Evolutionary conservation across 1,140 invertebrate species (phyloP).

Genomic region (Eriosoma lanigerum): DNA sequence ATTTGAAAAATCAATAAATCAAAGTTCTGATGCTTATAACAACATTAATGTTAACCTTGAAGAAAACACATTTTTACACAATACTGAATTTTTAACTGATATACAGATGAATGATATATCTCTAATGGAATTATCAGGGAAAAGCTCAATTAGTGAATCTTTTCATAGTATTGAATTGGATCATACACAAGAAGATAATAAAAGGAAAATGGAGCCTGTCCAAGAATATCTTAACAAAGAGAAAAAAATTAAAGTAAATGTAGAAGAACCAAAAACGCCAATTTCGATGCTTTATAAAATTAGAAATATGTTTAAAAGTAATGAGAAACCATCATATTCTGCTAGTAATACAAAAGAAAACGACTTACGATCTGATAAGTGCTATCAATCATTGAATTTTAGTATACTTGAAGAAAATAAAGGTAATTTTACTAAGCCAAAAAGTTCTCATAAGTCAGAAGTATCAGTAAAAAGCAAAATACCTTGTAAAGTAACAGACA

Average conservation of each 20-base stretch:
- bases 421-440: slow-evolving; percentile 2
- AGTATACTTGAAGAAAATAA: slow-evolving; percentile 14
- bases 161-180: slow-evolving; percentile 47
- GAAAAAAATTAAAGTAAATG: slow-evolving; percentile 32
- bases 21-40: not conserved
- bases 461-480: slow-evolving; percentile 21
- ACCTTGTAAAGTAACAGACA: slow-evolving; percentile 33
- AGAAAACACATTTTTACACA: not conserved
- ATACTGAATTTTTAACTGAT: slow-evolving; percentile 20
- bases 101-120: slow-evolving; percentile 23
- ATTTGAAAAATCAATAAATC: not conserved
- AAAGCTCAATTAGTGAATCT: slow-evolving; percentile 22
- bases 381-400: not conserved
- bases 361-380: not conserved
- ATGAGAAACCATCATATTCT: not conserved
- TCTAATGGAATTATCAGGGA: slow-evolving; percentile 1
- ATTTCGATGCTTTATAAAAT: slow-evolving; percentile 42
- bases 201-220: slow-evolving; percentile 4
- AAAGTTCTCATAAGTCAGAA: slow-evolving; percentile 1
- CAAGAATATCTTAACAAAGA: not conserved
- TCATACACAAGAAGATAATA: slow-evolving; percentile 28
- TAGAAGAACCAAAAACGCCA: slow-evolving; percentile 17
- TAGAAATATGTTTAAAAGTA: slow-evolving; percentile 39
- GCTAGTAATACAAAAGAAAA: not conserved
- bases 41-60: not conserved